phyloP scores from a whole-genome alignment of 1,140 invertebrate genomes.

The Anoplophora glabripennis region DNA sequence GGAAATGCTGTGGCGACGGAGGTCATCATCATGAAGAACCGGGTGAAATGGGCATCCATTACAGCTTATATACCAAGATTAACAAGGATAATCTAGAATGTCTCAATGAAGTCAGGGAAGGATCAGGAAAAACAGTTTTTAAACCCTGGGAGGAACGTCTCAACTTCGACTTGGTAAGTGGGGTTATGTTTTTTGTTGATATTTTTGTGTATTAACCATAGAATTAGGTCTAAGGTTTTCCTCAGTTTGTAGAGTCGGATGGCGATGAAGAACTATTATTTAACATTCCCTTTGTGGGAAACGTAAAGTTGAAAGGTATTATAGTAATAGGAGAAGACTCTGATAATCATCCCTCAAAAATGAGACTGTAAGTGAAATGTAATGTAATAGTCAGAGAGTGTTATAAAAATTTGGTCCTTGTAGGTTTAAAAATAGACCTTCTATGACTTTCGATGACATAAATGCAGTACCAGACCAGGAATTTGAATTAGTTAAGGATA shows the following conservation, averaged over 20 bases:
- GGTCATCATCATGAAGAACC: constrained; percentile 49
- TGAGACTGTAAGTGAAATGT: constrained; percentile 71
- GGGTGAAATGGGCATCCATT: constrained; percentile 77
- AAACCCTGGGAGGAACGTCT: constrained; percentile 88
- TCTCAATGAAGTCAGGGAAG: constrained; percentile 84
- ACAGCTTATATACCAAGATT: constrained; percentile 87
- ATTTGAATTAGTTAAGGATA: constrained; percentile 83
- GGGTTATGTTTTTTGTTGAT: constrained; percentile 1
- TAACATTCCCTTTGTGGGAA: constrained; percentile 94
- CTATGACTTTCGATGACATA: constrained; percentile 92
- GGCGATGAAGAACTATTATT: constrained; percentile 91
- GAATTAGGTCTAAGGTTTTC: too few relatives aligned
- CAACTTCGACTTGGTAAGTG: constrained; percentile 67
- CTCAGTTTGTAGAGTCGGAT: constrained; percentile 91
- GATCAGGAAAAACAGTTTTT: constrained; percentile 83
- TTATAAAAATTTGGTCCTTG: constrained; percentile 29
- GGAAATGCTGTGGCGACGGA: constrained; percentile 43
- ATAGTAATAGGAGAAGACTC: constrained; percentile 85
- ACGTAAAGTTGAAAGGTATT: constrained; percentile 92
- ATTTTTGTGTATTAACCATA: constrained; percentile 1
- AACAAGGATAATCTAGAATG: constrained; percentile 86
- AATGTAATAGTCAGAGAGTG: not conserved
- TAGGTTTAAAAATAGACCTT: constrained; percentile 87
- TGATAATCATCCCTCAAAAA: constrained; percentile 75
- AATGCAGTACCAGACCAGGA: constrained; percentile 76